phyloP scores from a whole-genome alignment of 2,888 invertebrate genomes.

The Stegophylla sp. region DNA sequence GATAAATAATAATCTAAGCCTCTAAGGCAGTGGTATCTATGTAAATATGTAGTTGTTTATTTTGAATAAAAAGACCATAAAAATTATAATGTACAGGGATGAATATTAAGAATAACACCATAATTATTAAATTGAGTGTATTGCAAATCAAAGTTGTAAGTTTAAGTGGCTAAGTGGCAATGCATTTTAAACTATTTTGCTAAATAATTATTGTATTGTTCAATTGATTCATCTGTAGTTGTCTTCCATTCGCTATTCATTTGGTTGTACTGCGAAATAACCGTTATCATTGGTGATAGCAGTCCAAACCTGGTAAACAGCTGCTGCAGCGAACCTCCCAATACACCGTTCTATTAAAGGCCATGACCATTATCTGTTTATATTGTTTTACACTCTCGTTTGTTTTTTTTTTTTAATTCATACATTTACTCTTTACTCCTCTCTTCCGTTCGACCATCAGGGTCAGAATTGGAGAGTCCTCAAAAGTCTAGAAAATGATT shows the following conservation, averaged over 20 bases:
- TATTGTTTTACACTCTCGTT: conserved; percentile 31
- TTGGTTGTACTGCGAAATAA: conserved; percentile 14
- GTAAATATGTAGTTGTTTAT: too few species aligned
- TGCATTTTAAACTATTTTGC: too few species aligned
- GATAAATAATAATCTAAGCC: too few species aligned
- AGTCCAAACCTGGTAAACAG: conserved; percentile 31
- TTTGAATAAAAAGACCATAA: too few species aligned
- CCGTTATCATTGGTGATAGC: conserved; percentile 36
- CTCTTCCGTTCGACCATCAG: not conserved
- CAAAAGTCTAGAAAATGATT: conserved; percentile 21
- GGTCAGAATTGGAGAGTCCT: conserved; percentile 26
- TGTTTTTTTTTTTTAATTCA: conserved; percentile 16
- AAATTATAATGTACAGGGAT: too few species aligned
- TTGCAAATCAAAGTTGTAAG: too few species aligned
- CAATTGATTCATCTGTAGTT: not conserved
- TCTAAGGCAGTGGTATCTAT: too few species aligned
- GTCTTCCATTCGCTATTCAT: not conserved
- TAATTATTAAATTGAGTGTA: too few species aligned
- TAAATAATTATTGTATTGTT: too few species aligned
- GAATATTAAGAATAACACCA: too few species aligned
- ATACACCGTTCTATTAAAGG: too few species aligned
- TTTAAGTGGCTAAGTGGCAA: too few species aligned
- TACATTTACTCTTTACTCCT: not conserved
- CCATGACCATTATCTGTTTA: conserved; percentile 35
- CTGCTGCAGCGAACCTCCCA: conserved; percentile 20